These are phyloP conservation scores for Brachionus koreanus DNA, from an alignment of 1,140 invertebrate species.

Conservation along the genomic window DNA sequence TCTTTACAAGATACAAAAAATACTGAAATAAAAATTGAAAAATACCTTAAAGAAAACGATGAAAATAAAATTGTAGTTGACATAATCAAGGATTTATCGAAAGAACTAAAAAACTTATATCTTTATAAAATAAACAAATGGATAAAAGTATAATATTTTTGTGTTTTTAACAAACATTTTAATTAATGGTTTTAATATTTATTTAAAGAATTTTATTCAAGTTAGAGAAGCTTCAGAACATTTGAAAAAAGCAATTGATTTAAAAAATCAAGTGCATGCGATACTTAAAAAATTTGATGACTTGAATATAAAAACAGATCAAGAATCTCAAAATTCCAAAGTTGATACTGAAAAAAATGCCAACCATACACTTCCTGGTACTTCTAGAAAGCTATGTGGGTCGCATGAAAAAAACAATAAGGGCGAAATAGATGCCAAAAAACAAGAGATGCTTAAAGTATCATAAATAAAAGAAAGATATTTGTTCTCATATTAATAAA, in stretches of 20 bases:
- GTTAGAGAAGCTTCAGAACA: constrained; percentile 45
- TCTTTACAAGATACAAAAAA: constrained; percentile 6
- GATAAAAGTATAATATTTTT: constrained; percentile 45
- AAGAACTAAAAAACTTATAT: constrained; percentile 47
- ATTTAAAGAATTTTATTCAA: constrained; percentile 27
- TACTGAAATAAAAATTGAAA: constrained; percentile 35
- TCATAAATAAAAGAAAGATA: neutral
- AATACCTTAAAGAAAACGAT: constrained; percentile 45
- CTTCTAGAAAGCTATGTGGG: too few relatives aligned
- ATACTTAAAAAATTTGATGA: constrained; percentile 47
- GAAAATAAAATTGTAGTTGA: constrained; percentile 49
- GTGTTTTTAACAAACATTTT: too few relatives aligned
- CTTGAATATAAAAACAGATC: constrained; percentile 43
- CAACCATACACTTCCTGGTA: neutral
- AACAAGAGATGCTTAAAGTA: constrained; percentile 5
- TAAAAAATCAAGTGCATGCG: constrained; percentile 47
- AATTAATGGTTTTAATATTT: constrained; percentile 1
- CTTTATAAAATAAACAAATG: constrained; percentile 47
- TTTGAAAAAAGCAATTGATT: constrained; percentile 49
- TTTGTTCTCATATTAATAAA: neutral
- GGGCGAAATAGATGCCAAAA: neutral
- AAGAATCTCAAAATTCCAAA: neutral
- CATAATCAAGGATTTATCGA: constrained; percentile 49
- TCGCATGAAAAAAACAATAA: too few relatives aligned
- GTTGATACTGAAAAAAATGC: neutral